Base-by-base conservation (phyloP, 2,113 vertebrate genomes). In the Gnathochromis pfefferi region DNA sequence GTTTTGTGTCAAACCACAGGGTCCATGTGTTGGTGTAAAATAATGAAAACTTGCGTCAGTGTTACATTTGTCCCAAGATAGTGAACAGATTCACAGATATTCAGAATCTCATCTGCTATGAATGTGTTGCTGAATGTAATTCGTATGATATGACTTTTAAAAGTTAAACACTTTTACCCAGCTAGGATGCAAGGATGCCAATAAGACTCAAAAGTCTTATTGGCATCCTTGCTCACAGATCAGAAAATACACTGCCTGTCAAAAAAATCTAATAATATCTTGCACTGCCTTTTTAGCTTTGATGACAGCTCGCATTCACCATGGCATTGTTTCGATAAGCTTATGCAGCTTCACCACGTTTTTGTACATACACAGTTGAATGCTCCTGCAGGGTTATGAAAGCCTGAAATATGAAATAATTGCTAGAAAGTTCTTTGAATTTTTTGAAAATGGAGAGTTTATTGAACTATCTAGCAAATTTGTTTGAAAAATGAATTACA, bases 71-170 rank as follows among this genome's bases (percentile, higher is more conserved):
- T 9, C 79, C 23, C 45, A 17, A 17, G 33, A 79, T n/a, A 47
- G 13, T 53, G 8, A 33, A 21, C 9, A 49, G 13, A 42, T 23
- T 78, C 60, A 31, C 26, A 4, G 38, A 49, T 78, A 54, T 80
- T 53, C 49, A 4, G 31, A 57, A 14, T 23, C 21, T 7, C 7
- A 42, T 73, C 53, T 49, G 33, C 35, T n/a, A 65, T 84, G 53
- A 84, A 84, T 88, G 54, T 86, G 63, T 84, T 9, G 6, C 57
- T 84, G 55, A 86, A 79, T 80, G 40, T 54, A 88, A 12, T 45
- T n/a, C 21, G 28, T 78, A 40, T 88, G 40, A 75, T 65, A 63
- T 26, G 33, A 81, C 79, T 73, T 26, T 60, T 55, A 54, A 57
- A 65, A 75, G n/a, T 7, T 19, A 5, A 28, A 55, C 26, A 82